A percentile compares a stretch with the other conserved stretches of the same genome.
Evolutionary conservation across 1,140 invertebrate species (phyloP).

Genomic region (Phymastichus coffea): DNA sequence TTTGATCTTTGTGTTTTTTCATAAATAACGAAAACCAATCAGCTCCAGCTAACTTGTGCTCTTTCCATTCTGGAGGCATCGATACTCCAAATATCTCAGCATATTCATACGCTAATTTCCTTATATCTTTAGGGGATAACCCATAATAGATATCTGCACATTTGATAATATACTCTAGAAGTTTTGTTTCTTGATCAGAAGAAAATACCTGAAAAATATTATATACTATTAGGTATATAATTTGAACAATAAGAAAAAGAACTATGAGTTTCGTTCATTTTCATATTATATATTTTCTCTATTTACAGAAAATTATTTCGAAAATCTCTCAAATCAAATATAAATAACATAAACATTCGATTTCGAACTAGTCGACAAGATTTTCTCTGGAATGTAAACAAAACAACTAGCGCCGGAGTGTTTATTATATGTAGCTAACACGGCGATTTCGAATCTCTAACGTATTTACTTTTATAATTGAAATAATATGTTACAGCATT

Average conservation of each 20-base stretch:
- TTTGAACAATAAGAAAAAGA: not conserved
- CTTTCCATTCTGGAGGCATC: not conserved
- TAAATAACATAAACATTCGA: not conserved
- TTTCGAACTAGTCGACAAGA: not conserved
- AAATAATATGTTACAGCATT: not conserved
- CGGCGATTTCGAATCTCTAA: too few species aligned
- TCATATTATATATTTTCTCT: too few species aligned
- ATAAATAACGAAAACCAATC: conserved; percentile 35
- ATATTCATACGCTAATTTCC: not conserved
- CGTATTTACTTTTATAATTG: not conserved
- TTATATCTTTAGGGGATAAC: conserved; percentile 47
- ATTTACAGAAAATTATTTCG: not conserved
- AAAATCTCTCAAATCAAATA: not conserved
- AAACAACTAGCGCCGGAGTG: too few species aligned
- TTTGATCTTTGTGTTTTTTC: conserved; percentile 28
- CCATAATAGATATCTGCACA: not conserved
- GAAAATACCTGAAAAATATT: not conserved
- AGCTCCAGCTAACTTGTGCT: conserved; percentile 32
- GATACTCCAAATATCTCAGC: not conserved
- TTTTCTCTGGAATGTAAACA: too few species aligned
- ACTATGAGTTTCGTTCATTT: not conserved
- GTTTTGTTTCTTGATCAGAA: not conserved
- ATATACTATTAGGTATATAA: not conserved
- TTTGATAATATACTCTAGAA: not conserved
- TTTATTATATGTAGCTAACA: too few species aligned